Percentiles rank a stretch among this genome's conserved stretches.
Conservation (phyloP, 2,797 vertebrate species). For the Hemitrygon akajei region DNA sequence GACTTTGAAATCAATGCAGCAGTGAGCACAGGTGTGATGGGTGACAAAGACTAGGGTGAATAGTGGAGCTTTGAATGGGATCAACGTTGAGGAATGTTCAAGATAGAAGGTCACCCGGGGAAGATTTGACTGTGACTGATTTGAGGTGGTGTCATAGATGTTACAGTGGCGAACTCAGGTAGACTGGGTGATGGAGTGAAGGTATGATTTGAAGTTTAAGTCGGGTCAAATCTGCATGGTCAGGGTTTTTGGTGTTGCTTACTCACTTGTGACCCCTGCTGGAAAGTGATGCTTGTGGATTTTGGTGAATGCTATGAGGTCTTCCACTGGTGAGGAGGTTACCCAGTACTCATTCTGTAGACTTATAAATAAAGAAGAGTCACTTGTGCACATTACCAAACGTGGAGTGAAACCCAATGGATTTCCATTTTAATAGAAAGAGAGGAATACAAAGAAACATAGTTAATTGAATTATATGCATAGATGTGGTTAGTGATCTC, state of each 20-base stretch:
- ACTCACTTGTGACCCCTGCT: not conserved
- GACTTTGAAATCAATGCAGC: not conserved
- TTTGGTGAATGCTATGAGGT: not conserved
- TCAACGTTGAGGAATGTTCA: not conserved
- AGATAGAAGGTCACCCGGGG: not conserved
- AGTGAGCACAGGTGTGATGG: not conserved
- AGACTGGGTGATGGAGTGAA: not conserved
- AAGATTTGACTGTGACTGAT: not conserved
- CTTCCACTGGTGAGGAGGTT: not conserved
- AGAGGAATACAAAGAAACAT: not conserved
- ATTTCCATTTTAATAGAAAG: not conserved
- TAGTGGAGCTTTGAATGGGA: not conserved
- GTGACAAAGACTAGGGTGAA: not conserved
- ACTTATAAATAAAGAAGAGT: not conserved
- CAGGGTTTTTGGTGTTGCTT: not conserved
- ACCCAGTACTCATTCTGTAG: not conserved
- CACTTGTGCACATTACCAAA: not conserved
- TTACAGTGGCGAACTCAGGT: not conserved
- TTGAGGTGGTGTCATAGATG: not conserved
- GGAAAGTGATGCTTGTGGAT: not conserved
- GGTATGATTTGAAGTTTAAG: not conserved
- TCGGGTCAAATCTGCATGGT: not conserved
- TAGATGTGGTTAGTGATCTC: not conserved
- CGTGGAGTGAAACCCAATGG: not conserved
- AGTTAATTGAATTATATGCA: not conserved